Evolutionary conservation across 2,888 invertebrate genomes (phyloP).

Genomic region (Drosophila siamana): DNA sequence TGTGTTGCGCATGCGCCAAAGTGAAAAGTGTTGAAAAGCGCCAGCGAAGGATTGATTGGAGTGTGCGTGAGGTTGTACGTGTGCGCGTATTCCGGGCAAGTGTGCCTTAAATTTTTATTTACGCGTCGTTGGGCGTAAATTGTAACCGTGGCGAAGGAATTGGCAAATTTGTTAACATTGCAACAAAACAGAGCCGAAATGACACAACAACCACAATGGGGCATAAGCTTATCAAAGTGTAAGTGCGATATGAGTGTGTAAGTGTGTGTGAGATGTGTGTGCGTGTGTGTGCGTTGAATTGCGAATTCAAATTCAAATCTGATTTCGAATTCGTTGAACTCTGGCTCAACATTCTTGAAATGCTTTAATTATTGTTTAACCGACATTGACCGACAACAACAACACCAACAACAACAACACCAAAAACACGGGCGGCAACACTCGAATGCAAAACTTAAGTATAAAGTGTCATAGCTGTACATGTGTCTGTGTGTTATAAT

Average conservation of each 20-base stretch:
- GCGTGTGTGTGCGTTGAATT: constrained; percentile 34
- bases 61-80: constrained; percentile 18
- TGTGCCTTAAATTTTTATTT: constrained; percentile 24
- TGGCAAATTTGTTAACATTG: constrained; percentile 62
- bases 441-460: constrained; percentile 51
- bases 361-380: constrained; percentile 68
- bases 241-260: constrained; percentile 67
- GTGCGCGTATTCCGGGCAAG: constrained; percentile 1
- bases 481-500: constrained; percentile 31
- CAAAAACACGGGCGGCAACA: neutral
- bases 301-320: constrained; percentile 45
- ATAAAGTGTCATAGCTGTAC: constrained; percentile 37
- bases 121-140: constrained; percentile 16
- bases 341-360: constrained; percentile 51
- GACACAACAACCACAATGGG: constrained; percentile 84
- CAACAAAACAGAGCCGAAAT: constrained; percentile 69
- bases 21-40: constrained; percentile 38
- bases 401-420: constrained; percentile 38
- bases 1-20: constrained; percentile 53
- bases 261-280: constrained; percentile 13
- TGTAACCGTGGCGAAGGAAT: constrained; percentile 72
- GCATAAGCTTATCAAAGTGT: constrained; percentile 82
- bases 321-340: constrained; percentile 62
- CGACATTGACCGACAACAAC: constrained; percentile 74
- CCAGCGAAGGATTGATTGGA: constrained; percentile 27